Evolutionary conservation across 2,113 vertebrate genomes (phyloP), one percentile per base, ranked within the genome.

Genomic region (Larimichthys polyactis): DNA sequence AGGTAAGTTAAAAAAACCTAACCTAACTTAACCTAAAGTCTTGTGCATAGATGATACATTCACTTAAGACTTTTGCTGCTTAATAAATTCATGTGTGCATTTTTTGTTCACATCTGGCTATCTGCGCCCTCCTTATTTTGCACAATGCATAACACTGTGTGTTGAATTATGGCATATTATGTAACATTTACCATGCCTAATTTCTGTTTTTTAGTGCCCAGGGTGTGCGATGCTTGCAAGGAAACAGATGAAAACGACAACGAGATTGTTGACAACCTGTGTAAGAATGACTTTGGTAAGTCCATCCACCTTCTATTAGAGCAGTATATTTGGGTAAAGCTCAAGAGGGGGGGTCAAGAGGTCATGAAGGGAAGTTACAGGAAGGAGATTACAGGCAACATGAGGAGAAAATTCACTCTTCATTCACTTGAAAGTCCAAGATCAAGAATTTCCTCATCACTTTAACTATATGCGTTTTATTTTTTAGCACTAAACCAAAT

Each of bases 241-340:
- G 98, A 92, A 91, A 97, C 96, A 67, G 96, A 96, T 0, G 97
- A 98, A 62, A 97, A 99, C 17, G 98, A 99, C 92, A 99, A 99
- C 22, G 97, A 99, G 94, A 99, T 99, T 16, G 96, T 98, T 74
- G 97, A 99, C 94, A 99, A 96, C 76, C 94, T 99, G 87, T 99
- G 98, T 87, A 99, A 98, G 94, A 99, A 99, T 87, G 98, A 99
- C 90, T 99, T 99, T 46, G 98, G 98, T 99, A 95, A 97, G 97
- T 97, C 17, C 3, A 6, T 2, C 11, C 5, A 24, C 7, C 4
- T 44, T 88, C 54, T 48, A 48, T 58, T 46, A 16, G 4, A 79
- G 46, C 17, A 48, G 8, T 22, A n/a, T 40, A n/a, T 57, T 68
- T 12, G 55, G 20, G 60, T 67, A 17, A 63, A 20, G 36, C 14